Evolutionary conservation across 2,797 vertebrate genomes (phyloP).

Genomic region (Silurus aristotelis): DNA sequence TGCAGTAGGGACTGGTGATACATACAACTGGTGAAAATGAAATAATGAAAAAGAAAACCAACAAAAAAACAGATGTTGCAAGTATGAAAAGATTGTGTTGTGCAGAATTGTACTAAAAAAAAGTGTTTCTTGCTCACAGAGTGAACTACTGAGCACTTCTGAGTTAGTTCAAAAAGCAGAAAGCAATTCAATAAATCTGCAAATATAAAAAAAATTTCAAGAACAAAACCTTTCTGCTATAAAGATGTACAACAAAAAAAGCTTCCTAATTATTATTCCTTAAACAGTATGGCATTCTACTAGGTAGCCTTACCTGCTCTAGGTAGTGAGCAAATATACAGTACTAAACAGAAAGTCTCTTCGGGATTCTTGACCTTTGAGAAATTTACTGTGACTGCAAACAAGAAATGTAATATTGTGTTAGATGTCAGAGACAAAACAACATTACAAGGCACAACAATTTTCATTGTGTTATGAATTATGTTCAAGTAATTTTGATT

Average conservation of each 20-base stretch:
- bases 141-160: no score
- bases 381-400: neutral
- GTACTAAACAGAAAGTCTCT: neutral
- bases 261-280: no score
- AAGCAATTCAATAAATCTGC: no score
- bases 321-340: neutral
- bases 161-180: no score
- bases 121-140: no score
- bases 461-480: neutral
- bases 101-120: no score
- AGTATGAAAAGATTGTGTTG: no score
- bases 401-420: neutral
- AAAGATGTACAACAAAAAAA: no score
- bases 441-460: neutral
- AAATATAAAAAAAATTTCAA: no score
- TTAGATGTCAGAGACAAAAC: neutral
- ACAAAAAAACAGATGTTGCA: no score
- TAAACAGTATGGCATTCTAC: neutral
- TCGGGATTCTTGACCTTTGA: neutral
- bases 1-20: neutral
- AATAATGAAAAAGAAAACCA: no score
- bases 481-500: conserved; percentile 71
- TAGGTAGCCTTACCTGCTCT: neutral
- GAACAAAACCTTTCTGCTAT: no score
- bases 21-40: neutral